Evolutionary conservation across 2,888 invertebrate species (phyloP), one percentile per base, ranked within the genome.

Genomic region (Cyaniris semiargus): DNA sequence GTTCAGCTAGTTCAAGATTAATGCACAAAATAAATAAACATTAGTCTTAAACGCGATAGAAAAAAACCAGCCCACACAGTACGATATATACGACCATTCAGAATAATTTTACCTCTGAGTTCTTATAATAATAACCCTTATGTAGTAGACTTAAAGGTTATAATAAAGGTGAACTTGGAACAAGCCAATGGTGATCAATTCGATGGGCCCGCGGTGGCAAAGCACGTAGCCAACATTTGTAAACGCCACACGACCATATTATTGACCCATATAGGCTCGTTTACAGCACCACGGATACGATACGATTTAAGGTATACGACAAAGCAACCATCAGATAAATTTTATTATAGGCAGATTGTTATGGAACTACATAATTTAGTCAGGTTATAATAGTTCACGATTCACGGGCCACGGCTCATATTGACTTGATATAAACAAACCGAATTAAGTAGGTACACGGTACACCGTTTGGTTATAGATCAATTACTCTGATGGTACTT

Each of bases 161-260:
- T 53, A 1, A 53, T 18, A 1, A 53, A 53, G 18, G 18, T 53
- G 5, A 53, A 18, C 53, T 53, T 53, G 53, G 15, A 53, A 53
- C 18, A 18, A 53, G 15, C 18, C 5, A 18, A 18, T 34, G 48
- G 79, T 74, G 78, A 81, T 81, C 81, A 81, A 81, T 81, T 80
- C 77, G 76, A 72, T 78, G 78, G 78, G 77, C 76, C 58, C 80
- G 81, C 90, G 84, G 90, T 90, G 90, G 91, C 90, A 86, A 85
- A 85, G 89, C 91, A 90, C 90, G 90, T 86, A 85, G 83, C 80
- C 82, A 83, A 86, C 89, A 91, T 92, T 92, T 89, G 88, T 92
- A 89, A 86, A 87, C 88, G 89, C 89, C 92, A 90, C 87, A 85
- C 87, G 88, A 87, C 87, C 88, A 85, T 84, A 86, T 87, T 89